Evolutionary conservation across 1,140 invertebrate species (phyloP), one percentile per base, ranked within the genome.

Genomic region (Epicauta chinensis): DNA sequence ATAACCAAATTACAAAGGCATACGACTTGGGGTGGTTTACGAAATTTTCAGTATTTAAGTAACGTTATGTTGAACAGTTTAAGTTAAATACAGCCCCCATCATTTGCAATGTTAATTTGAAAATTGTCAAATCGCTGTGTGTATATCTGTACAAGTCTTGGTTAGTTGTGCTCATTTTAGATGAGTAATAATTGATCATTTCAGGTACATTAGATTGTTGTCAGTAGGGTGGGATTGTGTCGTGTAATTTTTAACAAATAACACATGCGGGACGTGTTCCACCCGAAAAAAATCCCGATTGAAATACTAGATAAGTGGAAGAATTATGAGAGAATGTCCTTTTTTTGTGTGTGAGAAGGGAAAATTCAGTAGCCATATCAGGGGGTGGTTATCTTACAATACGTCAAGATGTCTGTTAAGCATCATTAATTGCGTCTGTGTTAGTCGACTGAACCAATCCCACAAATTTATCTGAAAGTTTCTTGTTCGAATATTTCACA

Each of bases 371-470:
- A 34, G n/a, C 37, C 39, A 7, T 23, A 50, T 50, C 47, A 30
- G 23, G 2, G 23, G 23, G 23, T 23, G 16, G 12, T 15, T n/a
- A 50, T 50, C 47, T 35, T 37, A 41, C 47, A 50, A 50, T 50
- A 50, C 40, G 47, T 50, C 47, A 50, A 50, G 39, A 50, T 35
- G 47, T 50, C 47, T 17, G 47, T 50, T 50, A 50, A 50, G 47
- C 47, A 41, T 50, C 47, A 50, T 50, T 50, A 50, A 50, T 50
- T 50, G 47, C 47, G 23, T 23, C 23, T 23, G 23, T 3, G 23
- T 23, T 5, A 23, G 23, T 23, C 7, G 23, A 23, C 23, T 2
- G 7, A 23, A 7, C 23, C 23, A 23, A 23, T 5, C 23, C 2
- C 7, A 23, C 23, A 23, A 23, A 23, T 23, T 23, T 23, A 23